Conservation (phyloP, 2,113 vertebrate species). For the Delphinapterus leucas region DNA sequence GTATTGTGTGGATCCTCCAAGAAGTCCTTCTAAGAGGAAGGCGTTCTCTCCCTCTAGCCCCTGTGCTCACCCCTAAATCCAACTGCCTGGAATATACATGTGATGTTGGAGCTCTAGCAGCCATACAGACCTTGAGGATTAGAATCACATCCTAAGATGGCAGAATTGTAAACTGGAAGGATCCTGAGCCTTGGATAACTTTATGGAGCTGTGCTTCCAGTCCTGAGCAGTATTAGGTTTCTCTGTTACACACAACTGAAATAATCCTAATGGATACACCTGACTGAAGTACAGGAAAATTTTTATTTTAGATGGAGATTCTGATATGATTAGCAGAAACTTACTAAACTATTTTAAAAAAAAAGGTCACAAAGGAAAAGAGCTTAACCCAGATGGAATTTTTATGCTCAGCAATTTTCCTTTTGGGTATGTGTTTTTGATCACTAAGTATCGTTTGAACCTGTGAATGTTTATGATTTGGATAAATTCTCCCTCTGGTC, state of each 20-base stretch:
- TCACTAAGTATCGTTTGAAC: neutral
- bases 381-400: neutral
- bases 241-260: neutral
- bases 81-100: neutral
- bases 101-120: neutral
- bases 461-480: neutral
- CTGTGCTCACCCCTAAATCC: neutral
- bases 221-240: neutral
- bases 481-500: neutral
- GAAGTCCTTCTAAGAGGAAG: neutral
- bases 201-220: neutral
- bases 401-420: neutral
- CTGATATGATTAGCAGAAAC: neutral
- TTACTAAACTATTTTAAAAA: neutral
- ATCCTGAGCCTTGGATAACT: neutral
- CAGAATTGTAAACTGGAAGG: neutral
- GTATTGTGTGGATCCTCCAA: neutral
- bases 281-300: neutral
- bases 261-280: neutral
- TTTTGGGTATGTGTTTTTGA: neutral
- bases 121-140: neutral
- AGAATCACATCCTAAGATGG: neutral
- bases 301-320: neutral
- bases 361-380: neutral
- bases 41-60: neutral